Conservation (phyloP, 2,888 invertebrate species). For the Amiota minor region DNA sequence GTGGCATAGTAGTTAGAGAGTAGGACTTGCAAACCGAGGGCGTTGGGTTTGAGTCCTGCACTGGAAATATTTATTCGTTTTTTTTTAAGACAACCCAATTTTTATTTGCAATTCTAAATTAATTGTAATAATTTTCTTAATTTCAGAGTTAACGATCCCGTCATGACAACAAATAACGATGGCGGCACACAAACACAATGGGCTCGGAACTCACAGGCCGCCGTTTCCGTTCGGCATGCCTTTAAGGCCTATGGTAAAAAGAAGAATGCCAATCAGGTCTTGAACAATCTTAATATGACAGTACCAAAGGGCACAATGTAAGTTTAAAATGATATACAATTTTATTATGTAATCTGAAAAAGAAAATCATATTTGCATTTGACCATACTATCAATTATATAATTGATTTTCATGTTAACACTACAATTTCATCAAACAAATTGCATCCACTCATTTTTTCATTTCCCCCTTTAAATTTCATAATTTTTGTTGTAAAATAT, state of each 20-base stretch:
- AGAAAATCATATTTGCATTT: background rate
- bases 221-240: constrained; percentile 89
- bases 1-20: too few species aligned
- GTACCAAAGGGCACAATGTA: constrained; percentile 96
- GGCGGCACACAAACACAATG: constrained; percentile 74
- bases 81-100: too few species aligned
- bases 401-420: background rate
- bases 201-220: constrained; percentile 83
- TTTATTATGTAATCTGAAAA: background rate
- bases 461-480: background rate
- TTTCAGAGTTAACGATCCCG: constrained; percentile 70
- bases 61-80: constrained; percentile 18
- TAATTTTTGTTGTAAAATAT: too few species aligned
- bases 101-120: too few species aligned
- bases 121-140: too few species aligned
- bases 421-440: background rate
- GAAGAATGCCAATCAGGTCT: constrained; percentile 88
- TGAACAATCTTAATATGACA: constrained; percentile 92
- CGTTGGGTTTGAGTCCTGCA: too few species aligned
- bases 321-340: constrained; percentile 74
- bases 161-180: constrained; percentile 71
- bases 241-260: constrained; percentile 92
- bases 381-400: background rate
- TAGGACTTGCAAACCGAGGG: too few species aligned
- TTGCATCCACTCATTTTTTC: too few species aligned